These are phyloP conservation scores for Zapus hudsonius DNA, from an alignment of 2,113 vertebrate species.

Conservation along the genomic window DNA sequence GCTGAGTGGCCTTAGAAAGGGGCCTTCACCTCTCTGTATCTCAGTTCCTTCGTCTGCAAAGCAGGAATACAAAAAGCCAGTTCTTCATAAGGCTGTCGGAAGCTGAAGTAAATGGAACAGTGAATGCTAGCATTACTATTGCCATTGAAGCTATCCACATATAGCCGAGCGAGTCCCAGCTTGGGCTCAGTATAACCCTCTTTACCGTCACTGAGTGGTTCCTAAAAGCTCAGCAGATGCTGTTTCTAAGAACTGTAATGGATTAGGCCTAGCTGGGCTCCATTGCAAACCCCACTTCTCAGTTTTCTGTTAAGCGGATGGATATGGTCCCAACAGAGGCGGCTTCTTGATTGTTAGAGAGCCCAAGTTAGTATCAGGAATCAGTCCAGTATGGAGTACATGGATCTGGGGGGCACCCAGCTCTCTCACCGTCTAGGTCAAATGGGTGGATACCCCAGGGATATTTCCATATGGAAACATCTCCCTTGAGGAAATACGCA, in stretches of 20 bases:
- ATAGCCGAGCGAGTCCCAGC: not conserved
- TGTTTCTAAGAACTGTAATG: not conserved
- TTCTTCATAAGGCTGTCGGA: not conserved
- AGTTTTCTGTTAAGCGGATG: not conserved
- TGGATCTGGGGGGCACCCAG: not conserved
- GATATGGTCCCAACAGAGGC: not conserved
- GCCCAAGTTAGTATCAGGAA: not conserved
- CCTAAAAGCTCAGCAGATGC: not conserved
- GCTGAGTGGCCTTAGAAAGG: not conserved
- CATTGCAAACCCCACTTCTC: not conserved
- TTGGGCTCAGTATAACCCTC: not conserved
- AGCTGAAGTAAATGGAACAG: not conserved
- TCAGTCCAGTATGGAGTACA: not conserved
- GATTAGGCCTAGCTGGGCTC: not conserved
- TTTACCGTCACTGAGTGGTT: not conserved
- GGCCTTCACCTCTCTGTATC: not conserved
- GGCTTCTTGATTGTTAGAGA: not conserved
- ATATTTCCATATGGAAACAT: not conserved
- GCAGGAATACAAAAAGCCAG: not conserved
- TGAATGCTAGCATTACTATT: not conserved
- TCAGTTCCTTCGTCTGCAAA: slow-evolving; percentile 19
- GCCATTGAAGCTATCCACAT: too few relatives aligned
- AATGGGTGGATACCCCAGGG: too few relatives aligned
- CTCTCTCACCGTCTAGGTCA: not conserved
- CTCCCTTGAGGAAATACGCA: not conserved